These are phyloP conservation scores for Etheostoma nigrum DNA, from an alignment of 2,797 vertebrate species.

Conservation along the genomic window DNA sequence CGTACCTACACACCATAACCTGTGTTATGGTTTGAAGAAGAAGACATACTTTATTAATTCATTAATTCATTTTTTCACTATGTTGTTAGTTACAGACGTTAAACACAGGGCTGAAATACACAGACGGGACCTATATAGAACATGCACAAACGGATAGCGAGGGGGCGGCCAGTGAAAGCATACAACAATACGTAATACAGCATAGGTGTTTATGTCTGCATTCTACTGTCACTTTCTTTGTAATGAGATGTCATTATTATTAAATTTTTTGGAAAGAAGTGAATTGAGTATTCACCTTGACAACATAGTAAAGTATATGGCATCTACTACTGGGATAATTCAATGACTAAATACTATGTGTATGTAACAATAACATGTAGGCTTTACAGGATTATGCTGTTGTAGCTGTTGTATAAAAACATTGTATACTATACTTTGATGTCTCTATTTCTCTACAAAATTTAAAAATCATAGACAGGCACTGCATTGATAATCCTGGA, in stretches of 20 bases:
- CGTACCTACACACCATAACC: too few species aligned
- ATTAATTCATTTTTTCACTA: too few species aligned
- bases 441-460: constrained; percentile 5
- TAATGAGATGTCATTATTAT: too few species aligned
- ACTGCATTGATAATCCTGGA: not conserved
- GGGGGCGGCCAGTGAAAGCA: too few species aligned
- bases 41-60: too few species aligned
- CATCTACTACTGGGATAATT: not conserved
- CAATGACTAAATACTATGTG: not conserved
- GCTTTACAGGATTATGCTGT: not conserved
- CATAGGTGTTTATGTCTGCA: constrained; percentile 18
- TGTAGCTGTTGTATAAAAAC: not conserved
- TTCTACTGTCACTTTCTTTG: not conserved
- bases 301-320: not conserved
- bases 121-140: too few species aligned
- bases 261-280: too few species aligned
- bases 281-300: not conserved
- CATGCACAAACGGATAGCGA: too few species aligned
- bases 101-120: too few species aligned
- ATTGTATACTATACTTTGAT: not conserved
- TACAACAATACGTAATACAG: not conserved
- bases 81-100: too few species aligned
- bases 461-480: not conserved
- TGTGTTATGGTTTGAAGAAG: too few species aligned
- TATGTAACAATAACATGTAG: not conserved